Evolutionary conservation across 1,140 invertebrate species (phyloP).

Genomic region (Phenacoccus solenopsis): DNA sequence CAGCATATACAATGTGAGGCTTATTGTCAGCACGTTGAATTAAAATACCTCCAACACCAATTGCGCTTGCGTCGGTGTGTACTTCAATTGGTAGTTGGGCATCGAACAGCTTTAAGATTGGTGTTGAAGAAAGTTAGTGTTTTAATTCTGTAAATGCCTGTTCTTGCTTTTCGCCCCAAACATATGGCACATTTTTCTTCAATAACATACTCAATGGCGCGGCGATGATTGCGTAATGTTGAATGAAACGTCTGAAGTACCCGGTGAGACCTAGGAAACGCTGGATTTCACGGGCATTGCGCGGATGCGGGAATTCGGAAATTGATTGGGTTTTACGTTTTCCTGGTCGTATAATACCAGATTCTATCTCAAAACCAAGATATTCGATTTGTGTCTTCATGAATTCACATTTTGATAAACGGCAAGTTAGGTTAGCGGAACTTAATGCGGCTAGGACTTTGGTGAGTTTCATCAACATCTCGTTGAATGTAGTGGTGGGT

Average conservation of each 20-base stretch:
- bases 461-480: not conserved
- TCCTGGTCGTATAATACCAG: not conserved
- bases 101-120: not conserved
- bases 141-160: not conserved
- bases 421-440: not conserved
- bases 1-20: not conserved
- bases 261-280: not conserved
- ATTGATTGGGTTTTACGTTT: not conserved
- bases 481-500: not conserved
- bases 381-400: not conserved
- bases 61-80: conserved; percentile 1
- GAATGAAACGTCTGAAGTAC: not conserved
- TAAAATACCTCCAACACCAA: not conserved
- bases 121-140: not conserved
- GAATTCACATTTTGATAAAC: not conserved
- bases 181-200: not conserved
- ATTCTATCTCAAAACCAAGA: not conserved
- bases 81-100: not conserved
- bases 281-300: not conserved
- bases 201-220: not conserved
- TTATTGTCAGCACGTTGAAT: not conserved
- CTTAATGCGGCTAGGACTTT: not conserved
- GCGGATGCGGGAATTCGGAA: not conserved
- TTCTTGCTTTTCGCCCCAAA: not conserved
- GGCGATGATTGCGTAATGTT: not conserved